Evolutionary conservation across 2,888 invertebrate genomes (phyloP).

Genomic region (Phragmatobia fuliginosa): DNA sequence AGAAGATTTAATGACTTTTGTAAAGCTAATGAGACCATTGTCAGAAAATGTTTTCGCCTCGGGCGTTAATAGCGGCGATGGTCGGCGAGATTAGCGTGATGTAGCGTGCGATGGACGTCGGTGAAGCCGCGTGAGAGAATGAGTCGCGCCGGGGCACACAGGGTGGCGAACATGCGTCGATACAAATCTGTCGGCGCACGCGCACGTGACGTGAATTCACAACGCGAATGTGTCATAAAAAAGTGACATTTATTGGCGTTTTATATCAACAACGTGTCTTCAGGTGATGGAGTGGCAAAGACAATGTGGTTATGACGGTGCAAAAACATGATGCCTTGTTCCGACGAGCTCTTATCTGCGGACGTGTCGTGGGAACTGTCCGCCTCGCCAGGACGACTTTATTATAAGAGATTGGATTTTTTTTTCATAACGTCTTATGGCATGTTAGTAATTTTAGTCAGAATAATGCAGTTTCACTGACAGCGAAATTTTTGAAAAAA

Average conservation of each 20-base stretch:
- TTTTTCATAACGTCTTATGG: conserved; percentile 41
- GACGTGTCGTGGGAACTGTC: conserved; percentile 74
- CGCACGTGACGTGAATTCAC: conserved; percentile 82
- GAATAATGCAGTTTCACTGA: conserved; percentile 39
- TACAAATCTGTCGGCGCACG: conserved; percentile 76
- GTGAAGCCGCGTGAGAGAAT: conserved; percentile 74
- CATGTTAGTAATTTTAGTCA: conserved; percentile 38
- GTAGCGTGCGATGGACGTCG: conserved; percentile 52
- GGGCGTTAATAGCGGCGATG: conserved; percentile 72
- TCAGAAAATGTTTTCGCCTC: conserved; percentile 68
- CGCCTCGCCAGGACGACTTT: conserved; percentile 62
- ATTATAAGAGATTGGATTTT: conserved; percentile 55
- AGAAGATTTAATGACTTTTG: conserved; percentile 80
- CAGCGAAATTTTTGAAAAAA: conserved; percentile 46
- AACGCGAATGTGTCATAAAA: conserved; percentile 79
- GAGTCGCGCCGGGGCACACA: conserved; percentile 68
- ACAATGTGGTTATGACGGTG: conserved; percentile 78
- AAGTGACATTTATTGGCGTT: conserved; percentile 86
- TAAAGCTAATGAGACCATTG: conserved; percentile 82
- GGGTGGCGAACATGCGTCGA: conserved; percentile 76
- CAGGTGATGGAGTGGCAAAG: conserved; percentile 75
- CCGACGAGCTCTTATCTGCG: conserved; percentile 66
- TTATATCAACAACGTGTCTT: conserved; percentile 83
- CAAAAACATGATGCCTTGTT: conserved; percentile 75
- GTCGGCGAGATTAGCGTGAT: conserved; percentile 71